phyloP scores from a whole-genome alignment of 1,140 invertebrate species.

The Eciton burchellii region DNA sequence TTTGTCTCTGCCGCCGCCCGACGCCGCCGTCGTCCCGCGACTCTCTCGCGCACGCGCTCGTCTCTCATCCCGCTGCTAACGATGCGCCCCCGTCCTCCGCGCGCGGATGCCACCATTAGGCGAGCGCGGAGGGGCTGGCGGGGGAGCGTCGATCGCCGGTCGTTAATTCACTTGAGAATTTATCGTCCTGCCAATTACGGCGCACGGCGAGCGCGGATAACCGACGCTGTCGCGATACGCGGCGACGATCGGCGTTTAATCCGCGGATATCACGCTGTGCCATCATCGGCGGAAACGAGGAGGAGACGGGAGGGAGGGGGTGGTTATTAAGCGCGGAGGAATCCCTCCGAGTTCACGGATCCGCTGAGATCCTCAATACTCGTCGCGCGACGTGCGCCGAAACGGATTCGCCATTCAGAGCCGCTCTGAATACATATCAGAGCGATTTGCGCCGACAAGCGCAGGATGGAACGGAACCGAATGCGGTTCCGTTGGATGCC shows the following conservation, averaged over 20 bases:
- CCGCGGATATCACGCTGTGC: neutral
- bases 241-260: constrained; percentile 37
- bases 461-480: constrained; percentile 70
- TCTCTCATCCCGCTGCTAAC: constrained; percentile 41
- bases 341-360: constrained; percentile 32
- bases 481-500: too few relatives aligned
- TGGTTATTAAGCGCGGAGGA: constrained; percentile 45
- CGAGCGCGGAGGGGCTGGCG: neutral
- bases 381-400: constrained; percentile 64
- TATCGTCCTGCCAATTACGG: neutral
- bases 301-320: too few relatives aligned
- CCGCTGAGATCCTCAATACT: constrained; percentile 42
- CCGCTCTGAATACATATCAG: constrained; percentile 70
- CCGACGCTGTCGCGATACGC: constrained; percentile 8
- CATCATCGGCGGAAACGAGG: too few relatives aligned
- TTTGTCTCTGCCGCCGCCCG: constrained; percentile 64
- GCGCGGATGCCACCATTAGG: neutral
- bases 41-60: constrained; percentile 60
- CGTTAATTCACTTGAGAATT: neutral
- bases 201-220: neutral
- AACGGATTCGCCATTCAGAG: constrained; percentile 76
- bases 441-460: constrained; percentile 75
- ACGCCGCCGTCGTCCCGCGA: constrained; percentile 40
- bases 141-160: too few relatives aligned
- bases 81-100: too few relatives aligned